phyloP scores from a whole-genome alignment of 2,888 invertebrate genomes.

The Patella ulyssiponensis region DNA sequence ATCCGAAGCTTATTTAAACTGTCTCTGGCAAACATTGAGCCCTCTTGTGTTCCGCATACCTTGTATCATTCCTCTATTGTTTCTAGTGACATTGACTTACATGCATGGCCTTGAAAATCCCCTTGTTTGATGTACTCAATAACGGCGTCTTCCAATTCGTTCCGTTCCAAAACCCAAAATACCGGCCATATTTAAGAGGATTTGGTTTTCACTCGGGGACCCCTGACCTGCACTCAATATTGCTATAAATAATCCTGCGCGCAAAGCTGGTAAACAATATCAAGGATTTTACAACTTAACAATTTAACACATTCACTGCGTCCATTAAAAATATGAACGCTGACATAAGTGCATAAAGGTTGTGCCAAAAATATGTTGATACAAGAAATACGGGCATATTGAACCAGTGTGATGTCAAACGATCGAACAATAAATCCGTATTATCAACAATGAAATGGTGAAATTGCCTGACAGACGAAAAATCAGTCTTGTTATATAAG shows the following conservation, averaged over 20 bases:
- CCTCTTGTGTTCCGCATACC: background rate
- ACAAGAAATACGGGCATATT: too few species aligned
- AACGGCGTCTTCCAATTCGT: background rate
- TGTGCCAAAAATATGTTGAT: too few species aligned
- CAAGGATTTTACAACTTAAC: too few species aligned
- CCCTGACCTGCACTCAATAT: background rate
- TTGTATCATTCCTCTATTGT: background rate
- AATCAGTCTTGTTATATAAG: too few species aligned
- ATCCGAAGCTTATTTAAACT: background rate
- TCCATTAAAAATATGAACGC: too few species aligned
- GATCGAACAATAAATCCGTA: too few species aligned
- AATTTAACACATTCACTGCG: too few species aligned
- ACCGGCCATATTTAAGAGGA: background rate
- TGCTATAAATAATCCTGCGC: background rate
- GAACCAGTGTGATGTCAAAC: too few species aligned
- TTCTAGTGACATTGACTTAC: conserved; percentile 7
- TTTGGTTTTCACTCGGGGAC: background rate
- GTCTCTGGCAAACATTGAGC: background rate
- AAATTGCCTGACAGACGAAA: too few species aligned
- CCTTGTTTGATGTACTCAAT: background rate
- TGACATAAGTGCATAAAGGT: too few species aligned
- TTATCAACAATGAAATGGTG: too few species aligned
- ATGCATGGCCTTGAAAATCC: conserved; percentile 8
- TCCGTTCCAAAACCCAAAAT: background rate
- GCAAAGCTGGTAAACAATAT: too few species aligned